Percentiles rank a stretch among this genome's conserved stretches.
These are phyloP conservation scores for Hippocampus comes DNA, from an alignment of 2,113 vertebrate genomes.

Conservation along the genomic window DNA sequence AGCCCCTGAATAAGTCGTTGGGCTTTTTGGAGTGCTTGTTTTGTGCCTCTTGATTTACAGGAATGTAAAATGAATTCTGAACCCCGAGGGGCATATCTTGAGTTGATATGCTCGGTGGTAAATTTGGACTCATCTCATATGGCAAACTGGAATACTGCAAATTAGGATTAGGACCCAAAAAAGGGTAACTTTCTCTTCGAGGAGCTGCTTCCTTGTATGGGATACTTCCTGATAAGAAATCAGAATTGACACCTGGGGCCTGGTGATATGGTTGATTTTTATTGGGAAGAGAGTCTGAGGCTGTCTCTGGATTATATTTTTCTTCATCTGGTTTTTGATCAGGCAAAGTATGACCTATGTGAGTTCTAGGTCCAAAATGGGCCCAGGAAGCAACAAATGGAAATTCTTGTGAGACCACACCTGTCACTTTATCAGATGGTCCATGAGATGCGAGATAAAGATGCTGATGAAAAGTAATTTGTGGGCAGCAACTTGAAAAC, in stretches of 20 bases:
- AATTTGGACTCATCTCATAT: neutral
- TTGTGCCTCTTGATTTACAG: neutral
- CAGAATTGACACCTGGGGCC: slow-evolving; percentile 40
- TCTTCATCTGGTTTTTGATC: slow-evolving; percentile 14
- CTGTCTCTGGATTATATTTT: neutral
- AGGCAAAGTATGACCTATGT: neutral
- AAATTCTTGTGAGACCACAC: neutral
- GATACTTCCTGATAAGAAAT: neutral
- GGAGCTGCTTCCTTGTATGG: neutral
- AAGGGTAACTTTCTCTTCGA: neutral
- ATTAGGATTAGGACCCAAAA: neutral
- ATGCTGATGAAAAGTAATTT: slow-evolving; percentile 62
- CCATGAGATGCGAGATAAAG: slow-evolving; percentile 38
- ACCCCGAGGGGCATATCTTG: neutral
- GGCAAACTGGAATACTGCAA: neutral
- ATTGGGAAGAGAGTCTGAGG: neutral
- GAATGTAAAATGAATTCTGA: neutral
- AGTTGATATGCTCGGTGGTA: neutral
- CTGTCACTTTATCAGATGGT: neutral
- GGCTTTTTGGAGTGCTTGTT: neutral
- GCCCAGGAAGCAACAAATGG: neutral
- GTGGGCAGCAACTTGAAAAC: slow-evolving; percentile 49
- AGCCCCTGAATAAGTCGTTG: neutral
- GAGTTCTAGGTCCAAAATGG: slow-evolving; percentile 1
- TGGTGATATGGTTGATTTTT: slow-evolving; percentile 9